Evolutionary conservation across 2,113 vertebrate species (phyloP).

Genomic region (Rynchops niger): DNA sequence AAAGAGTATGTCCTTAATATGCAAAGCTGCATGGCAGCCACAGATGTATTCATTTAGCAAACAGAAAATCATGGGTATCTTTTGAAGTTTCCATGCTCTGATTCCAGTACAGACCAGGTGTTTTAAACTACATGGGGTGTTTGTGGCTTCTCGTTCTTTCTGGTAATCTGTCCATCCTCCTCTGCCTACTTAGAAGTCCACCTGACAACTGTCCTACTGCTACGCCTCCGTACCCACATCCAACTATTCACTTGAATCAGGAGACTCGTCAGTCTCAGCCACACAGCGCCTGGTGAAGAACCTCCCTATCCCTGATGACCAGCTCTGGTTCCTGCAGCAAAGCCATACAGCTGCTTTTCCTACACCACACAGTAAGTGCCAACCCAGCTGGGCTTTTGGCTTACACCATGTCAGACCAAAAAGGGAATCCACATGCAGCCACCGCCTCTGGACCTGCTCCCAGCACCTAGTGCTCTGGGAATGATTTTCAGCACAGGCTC

Average conservation of each 20-base stretch:
- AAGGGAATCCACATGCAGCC: not conserved
- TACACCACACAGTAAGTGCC: fast-evolving
- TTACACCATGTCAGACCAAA: not conserved
- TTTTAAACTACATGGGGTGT: not conserved
- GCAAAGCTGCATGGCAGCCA: not conserved
- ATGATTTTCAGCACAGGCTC: not conserved
- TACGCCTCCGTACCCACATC: not conserved
- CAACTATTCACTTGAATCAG: not conserved
- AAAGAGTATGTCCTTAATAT: not conserved
- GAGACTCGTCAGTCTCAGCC: not conserved
- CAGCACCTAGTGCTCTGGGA: not conserved
- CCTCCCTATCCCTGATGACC: not conserved
- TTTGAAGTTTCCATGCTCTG: not conserved
- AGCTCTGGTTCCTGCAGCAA: not conserved
- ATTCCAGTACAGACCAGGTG: not conserved
- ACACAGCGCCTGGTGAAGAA: fast-evolving
- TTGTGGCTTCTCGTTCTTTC: not conserved
- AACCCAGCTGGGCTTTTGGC: not conserved
- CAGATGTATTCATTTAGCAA: not conserved
- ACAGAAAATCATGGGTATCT: not conserved
- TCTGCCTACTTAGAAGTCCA: too few species aligned
- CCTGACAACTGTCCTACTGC: not conserved
- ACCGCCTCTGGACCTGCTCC: not conserved
- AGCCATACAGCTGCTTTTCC: not conserved
- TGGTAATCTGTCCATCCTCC: not conserved